Evolutionary conservation across 2,797 vertebrate genomes (phyloP).

Genomic region (Pitangus sulphuratus): DNA sequence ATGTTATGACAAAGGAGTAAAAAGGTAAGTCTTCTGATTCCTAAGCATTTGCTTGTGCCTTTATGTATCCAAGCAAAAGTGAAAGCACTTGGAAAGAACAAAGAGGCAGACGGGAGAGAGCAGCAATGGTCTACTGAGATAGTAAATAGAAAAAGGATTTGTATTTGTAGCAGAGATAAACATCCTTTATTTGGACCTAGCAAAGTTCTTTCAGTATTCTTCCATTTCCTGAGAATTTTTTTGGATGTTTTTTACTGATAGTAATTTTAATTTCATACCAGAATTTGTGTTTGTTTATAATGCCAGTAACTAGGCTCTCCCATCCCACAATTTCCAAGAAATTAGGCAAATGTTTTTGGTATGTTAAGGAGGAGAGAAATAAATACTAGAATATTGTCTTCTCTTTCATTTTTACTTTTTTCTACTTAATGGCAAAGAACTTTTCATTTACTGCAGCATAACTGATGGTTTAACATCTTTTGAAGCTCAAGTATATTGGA

Average conservation of each 20-base stretch:
- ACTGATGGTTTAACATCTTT: neutral
- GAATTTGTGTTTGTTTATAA: neutral
- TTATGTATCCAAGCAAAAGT: neutral
- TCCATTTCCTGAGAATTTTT: neutral
- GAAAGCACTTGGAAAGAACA: neutral
- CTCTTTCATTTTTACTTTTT: neutral
- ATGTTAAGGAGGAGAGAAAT: neutral
- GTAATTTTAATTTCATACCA: slow-evolving; percentile 20
- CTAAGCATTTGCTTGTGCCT: neutral
- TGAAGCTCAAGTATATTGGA: neutral
- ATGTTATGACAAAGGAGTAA: neutral
- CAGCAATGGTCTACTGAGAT: neutral
- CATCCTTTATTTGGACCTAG: neutral
- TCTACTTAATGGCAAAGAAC: neutral
- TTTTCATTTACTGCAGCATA: neutral
- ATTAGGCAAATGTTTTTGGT: neutral
- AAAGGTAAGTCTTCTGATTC: neutral
- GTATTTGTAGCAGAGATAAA: neutral
- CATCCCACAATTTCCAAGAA: neutral
- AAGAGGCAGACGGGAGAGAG: neutral
- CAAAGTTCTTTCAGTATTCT: neutral
- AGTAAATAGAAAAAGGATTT: neutral
- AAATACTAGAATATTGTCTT: neutral
- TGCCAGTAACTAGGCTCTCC: neutral
- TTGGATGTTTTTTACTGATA: neutral